Base-by-base conservation (phyloP, 2,113 vertebrate genomes). In the Protobothrops mucrosquamatus region DNA sequence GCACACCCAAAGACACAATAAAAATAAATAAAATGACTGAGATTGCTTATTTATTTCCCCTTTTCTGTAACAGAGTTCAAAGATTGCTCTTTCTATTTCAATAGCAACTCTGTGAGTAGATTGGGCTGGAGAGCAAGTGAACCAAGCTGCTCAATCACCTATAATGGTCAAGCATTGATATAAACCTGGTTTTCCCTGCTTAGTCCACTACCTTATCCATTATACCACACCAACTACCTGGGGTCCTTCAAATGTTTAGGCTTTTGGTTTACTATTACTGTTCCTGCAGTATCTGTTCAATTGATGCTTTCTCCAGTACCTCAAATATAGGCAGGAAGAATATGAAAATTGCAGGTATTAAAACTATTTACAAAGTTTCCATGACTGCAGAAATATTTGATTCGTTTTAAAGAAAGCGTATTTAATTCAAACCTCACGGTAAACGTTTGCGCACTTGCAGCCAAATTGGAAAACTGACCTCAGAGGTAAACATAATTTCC, bases 401-500 rank as follows among this genome's bases (percentile, higher is more conserved):
- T 2, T 29, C 86, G 1, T 81, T 55, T 20, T 90, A 9, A 95
- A 92, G 91, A 96, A 96, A 95, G 85, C 12, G 0, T 0, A 88
- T 69, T 91, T 91, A 81, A 81, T 81, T 81, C 34, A 81, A 81
- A 81, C 12, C 92, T 4, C 20, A 24, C 64, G 11, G 43, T 4
- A 3, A 91, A 91, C 89, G 22, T 15, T 87, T 51, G 39, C 3
- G 52, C 57, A 64, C 15, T 74, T 3, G 20, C 87, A 95, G 93
- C 39, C 92, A 94, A 95, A 56, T 95, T 91, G 59, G 54, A 93
- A 88, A 20, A 22, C 54, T 22, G 92, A 91, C 23, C 89, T 93
- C 81, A 91, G 61, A 43, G 93, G 69, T 59, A 57, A 91, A 52
- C 0, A 0, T 52, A 55, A 91, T 95, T 94, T 95, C 74, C 87